Base-by-base conservation (phyloP, 2,888 invertebrate species). In the Platerodrilus igneus region DNA sequence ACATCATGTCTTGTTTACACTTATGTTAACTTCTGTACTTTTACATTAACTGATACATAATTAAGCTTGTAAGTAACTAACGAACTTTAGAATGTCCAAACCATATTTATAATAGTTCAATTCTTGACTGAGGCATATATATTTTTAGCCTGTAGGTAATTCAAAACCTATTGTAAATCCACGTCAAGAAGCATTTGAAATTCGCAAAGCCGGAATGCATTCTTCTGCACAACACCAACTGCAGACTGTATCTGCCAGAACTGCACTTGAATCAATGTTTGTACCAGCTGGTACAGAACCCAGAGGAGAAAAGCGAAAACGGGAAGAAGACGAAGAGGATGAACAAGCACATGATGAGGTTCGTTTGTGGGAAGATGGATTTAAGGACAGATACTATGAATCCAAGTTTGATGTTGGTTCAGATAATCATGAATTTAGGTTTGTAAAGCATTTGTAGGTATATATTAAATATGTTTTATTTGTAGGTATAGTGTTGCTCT, bases 351-450 rank as follows among this genome's bases (percentile, higher is more conserved):
- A 85, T 51, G 93, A 94, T 66, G 89, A 92, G 71, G 92, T 95
- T 30, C 77, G 91, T 9, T 73, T 93, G 4, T 91, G 93, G 90
- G 96, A 99, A 70, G 87, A 87, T 54, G 99, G 99, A 1, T 99
- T 95, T 75, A 97, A 97, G 69, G 93, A 95, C 65, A 78, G 99
- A 20, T 99, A 99, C 71, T 97, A 97, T 64, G 90, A 92, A 70
- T 89, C 89, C 34, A 93, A 93, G 71, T 93, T 93, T 63, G 90
- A 90, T 59, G 87, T 91, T 7, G 68, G 73, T 3, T 50, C 77
- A 0, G 79, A 84, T 9, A 84, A 91, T 63, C 61, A 83, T 19
- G 86, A 83, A 57, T 97, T 97, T 69, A 79, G 96, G 74, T 79
- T 48, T 41, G 35, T 37, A 2, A 17, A 18, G 6, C 4, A 10